These are phyloP conservation scores for Oasisia sp. DNA, from an alignment of 2,888 invertebrate genomes.

Conservation along the genomic window DNA sequence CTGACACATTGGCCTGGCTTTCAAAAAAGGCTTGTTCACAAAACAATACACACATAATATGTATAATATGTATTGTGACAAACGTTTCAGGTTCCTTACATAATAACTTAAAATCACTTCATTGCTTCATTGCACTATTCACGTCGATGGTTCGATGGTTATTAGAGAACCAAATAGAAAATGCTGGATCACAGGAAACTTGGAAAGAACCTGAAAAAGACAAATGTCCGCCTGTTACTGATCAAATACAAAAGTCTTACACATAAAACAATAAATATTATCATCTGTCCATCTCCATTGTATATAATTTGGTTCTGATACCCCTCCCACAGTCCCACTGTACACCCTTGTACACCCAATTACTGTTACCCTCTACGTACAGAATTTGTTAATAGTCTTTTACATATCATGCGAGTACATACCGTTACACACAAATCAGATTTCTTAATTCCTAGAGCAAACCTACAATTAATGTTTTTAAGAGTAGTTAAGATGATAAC, in stretches of 20 bases:
- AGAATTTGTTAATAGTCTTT: too few species aligned
- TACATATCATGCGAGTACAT: too few species aligned
- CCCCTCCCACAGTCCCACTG: too few species aligned
- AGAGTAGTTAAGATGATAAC: too few species aligned
- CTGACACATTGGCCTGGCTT: too few species aligned
- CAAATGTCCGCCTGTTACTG: conserved; percentile 22
- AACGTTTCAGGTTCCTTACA: not conserved
- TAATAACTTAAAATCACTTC: conserved; percentile 14
- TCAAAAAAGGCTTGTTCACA: too few species aligned
- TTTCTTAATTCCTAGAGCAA: not conserved
- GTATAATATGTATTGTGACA: too few species aligned
- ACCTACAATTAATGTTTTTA: not conserved
- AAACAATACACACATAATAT: too few species aligned
- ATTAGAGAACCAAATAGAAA: conserved; percentile 90
- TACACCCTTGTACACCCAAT: not conserved
- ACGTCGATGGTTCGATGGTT: conserved; percentile 71
- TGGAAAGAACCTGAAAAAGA: conserved; percentile 78
- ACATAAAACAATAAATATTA: not conserved
- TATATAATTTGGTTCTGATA: not conserved
- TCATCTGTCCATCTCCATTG: not conserved
- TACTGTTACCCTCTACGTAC: too few species aligned
- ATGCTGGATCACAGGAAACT: conserved; percentile 96
- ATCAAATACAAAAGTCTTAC: not conserved
- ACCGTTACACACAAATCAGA: not conserved
- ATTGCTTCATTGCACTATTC: conserved; percentile 14